Base-by-base conservation (phyloP, 2,113 vertebrate genomes). In the Ptyas mucosa region DNA sequence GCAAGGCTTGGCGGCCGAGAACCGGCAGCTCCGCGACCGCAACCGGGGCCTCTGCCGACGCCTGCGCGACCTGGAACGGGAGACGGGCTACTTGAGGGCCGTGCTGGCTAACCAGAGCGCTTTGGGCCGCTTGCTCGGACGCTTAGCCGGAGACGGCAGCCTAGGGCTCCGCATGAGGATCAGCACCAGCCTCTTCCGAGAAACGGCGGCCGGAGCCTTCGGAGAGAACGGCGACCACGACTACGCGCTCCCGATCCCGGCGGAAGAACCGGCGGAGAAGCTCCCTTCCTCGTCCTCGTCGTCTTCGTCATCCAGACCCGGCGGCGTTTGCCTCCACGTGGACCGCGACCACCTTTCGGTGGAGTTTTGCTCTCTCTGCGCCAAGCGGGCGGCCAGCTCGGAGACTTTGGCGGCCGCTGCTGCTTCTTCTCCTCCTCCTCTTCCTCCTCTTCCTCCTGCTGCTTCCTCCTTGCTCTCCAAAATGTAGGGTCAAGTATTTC, bases 401-500 rank as follows among this genome's bases (percentile, higher is more conserved):
- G 64, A 81, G 75, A 43, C 64, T 23, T 57, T 23, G 12, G n/a
- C 64, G 18, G 39, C 54, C 10, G 8, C 58, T 26, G 26, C 58
- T 61, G 26, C 58, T 61, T 11, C 58, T 24, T 58, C 55, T 12
- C 10, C 26, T 64, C 61, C 1, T 57, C 21, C 15, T 87, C 29
- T 15, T 87, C 21, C 18, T 29, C 8, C 55, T 52, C 20, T 86
- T 87, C 8, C 20, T 29, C 2, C 55, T 52, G n/a, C 91, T 88
- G 1, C 91, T 11, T 98, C 98, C 96, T 97, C 98, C 52, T 43
- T 90, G 55, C 97, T 98, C 43, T 97, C 98, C 96, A 99, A 98
- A 99, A 99, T 99, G 98, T 99, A 99, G 99, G 99, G 98, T 99
- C 98, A 98, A 99, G 98, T 99, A 99, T 96, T 91, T 94, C 95